phyloP scores from a whole-genome alignment of 2,797 vertebrate species.

The Cirrhinus mrigala region DNA sequence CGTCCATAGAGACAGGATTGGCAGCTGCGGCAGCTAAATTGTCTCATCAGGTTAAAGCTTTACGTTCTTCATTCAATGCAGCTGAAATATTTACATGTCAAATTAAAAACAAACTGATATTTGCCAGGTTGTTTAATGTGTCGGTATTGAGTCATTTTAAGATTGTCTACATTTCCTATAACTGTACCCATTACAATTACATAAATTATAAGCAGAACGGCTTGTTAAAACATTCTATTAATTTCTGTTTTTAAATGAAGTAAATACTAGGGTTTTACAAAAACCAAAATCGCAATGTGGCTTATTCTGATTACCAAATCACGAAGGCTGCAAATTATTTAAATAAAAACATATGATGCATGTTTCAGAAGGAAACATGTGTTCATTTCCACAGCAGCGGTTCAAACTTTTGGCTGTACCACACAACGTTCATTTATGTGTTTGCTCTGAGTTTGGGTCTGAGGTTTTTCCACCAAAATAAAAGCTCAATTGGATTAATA shows the following conservation, averaged over 20 bases:
- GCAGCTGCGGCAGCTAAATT: constrained; percentile 95
- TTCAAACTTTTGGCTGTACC: neutral
- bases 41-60: constrained; percentile 90
- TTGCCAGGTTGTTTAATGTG: neutral
- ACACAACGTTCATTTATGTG: neutral
- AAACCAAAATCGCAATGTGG: neutral
- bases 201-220: neutral
- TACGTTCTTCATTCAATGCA: neutral
- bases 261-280: neutral
- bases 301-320: neutral
- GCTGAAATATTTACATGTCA: neutral
- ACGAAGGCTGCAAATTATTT: neutral
- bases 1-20: constrained; percentile 95
- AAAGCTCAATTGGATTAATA: neutral
- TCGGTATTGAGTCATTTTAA: neutral
- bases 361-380: neutral
- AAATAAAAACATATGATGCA: neutral
- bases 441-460: neutral
- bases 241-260: neutral
- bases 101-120: neutral
- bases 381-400: neutral
- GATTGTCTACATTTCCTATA: neutral
- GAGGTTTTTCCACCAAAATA: neutral
- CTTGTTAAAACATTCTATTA: neutral
- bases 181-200: too few species aligned